Percentiles rank a stretch among this genome's conserved stretches.
Evolutionary conservation across 2,113 vertebrate genomes (phyloP).

Genomic region (Lathamus discolor): DNA sequence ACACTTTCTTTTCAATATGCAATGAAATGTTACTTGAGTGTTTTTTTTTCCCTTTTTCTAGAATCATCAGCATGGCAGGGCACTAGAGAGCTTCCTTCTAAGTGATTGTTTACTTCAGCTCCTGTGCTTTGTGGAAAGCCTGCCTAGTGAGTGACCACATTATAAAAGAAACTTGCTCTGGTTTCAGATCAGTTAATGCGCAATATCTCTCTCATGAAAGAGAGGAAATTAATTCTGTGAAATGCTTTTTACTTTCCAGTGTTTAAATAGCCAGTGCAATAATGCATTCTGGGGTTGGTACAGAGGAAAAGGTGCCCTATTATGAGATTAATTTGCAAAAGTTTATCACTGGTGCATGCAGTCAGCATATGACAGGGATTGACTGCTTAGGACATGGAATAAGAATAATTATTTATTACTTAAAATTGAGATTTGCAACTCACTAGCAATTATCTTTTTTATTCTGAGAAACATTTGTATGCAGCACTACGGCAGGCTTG

Average conservation of each 20-base stretch:
- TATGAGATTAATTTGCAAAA: neutral
- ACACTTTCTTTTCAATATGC: conserved; percentile 25
- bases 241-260: neutral
- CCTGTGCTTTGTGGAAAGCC: neutral
- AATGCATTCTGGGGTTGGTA: neutral
- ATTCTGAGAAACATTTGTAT: neutral
- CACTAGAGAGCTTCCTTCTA: conserved; percentile 11
- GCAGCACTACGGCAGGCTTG: neutral
- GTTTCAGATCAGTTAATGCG: conserved; percentile 2
- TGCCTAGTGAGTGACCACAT: neutral
- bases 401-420: neutral
- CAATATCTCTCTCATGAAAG: neutral
- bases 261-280: neutral
- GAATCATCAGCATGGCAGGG: neutral
- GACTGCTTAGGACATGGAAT: neutral
- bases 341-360: neutral
- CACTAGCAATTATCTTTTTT: neutral
- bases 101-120: conserved; percentile 36
- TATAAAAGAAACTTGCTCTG: neutral
- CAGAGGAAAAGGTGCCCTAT: neutral
- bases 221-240: conserved; percentile 35
- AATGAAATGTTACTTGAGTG: neutral
- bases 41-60: neutral
- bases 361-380: neutral
- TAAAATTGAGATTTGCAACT: neutral